Evolutionary conservation across 92 coral and sea anemone genomes (phyloP), one percentile per base, ranked within the genome.

Genomic region (Nematostella vectensis): DNA sequence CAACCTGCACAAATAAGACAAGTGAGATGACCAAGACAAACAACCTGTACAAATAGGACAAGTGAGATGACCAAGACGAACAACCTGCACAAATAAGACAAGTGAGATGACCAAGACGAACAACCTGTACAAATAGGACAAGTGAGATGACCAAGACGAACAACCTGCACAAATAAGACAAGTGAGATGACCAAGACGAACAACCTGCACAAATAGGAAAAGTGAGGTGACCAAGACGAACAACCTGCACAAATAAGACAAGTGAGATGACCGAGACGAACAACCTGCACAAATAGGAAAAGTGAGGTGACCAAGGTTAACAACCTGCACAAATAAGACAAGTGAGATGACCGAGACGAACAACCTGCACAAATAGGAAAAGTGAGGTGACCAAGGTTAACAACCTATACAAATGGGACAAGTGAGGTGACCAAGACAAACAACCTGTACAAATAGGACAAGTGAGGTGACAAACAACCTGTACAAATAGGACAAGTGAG

Each of bases 41-140:
- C 95, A 50, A 88, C 89, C 98, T 91, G 20, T 1, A 36, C 25
- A 13, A 40, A 1, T 13, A 29, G 17, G 39, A 50, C 17, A 30
- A 37, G 25, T 18, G 28, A 16, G 15, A 33, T 15, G 15, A n/a
- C n/a, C n/a, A n/a, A n/a, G n/a, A n/a, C n/a, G n/a, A n/a, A n/a
- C n/a, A n/a, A n/a, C n/a, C n/a, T n/a, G n/a, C n/a, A n/a, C n/a
- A n/a, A n/a, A n/a, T n/a, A n/a, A 91, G 79, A 29, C 98, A 82
- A 12, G 98, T 95, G 37, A 95, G 98, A 30, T 91, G 98, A 25
- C 98, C 98, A 24, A 91, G 54, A 37, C 98, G 72, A 10, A 91
- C 95, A 50, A 88, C 89, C 98, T 91, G 20, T 1, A 36, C 25
- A 13, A 40, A 1, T 13, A 29, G 17, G 39, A 50, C 17, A 30